These are phyloP conservation scores for Lepus americanus DNA, from an alignment of 2,113 vertebrate genomes.

Conservation along the genomic window DNA sequence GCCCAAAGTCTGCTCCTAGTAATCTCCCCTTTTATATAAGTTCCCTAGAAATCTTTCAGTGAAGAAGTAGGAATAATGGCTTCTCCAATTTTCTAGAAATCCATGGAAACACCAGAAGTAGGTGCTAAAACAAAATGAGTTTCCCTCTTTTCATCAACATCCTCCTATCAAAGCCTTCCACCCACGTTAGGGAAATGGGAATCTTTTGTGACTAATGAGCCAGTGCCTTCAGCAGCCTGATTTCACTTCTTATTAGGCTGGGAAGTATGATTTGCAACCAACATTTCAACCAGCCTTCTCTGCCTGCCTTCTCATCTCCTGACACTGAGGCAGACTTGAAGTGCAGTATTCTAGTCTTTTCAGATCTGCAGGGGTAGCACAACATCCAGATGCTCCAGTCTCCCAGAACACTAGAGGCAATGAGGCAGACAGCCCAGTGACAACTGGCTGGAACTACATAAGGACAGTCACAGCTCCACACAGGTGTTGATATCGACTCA, in stretches of 20 bases:
- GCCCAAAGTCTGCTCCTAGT: too few relatives aligned
- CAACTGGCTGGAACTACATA: not conserved
- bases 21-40: not conserved
- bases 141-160: not conserved
- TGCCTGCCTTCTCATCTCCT: not conserved
- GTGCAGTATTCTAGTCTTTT: not conserved
- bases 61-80: not conserved
- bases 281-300: not conserved
- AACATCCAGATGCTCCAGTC: not conserved
- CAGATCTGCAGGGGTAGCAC: too few relatives aligned
- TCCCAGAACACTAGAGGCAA: not conserved
- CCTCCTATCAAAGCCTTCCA: not conserved
- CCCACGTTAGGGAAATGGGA: constrained; percentile 57
- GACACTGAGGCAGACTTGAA: not conserved
- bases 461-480: not conserved
- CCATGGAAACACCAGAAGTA: not conserved
- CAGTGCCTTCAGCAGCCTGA: constrained; percentile 14
- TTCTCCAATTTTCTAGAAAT: constrained; percentile 43
- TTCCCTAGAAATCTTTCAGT: not conserved
- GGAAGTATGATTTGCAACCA: constrained; percentile 44
- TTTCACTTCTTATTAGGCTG: constrained; percentile 15
- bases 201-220: constrained; percentile 42
- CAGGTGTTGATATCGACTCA: not conserved
- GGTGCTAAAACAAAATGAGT: not conserved
- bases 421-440: not conserved